phyloP scores from a whole-genome alignment of 2,113 vertebrate genomes.

The Scalopus aquaticus region DNA sequence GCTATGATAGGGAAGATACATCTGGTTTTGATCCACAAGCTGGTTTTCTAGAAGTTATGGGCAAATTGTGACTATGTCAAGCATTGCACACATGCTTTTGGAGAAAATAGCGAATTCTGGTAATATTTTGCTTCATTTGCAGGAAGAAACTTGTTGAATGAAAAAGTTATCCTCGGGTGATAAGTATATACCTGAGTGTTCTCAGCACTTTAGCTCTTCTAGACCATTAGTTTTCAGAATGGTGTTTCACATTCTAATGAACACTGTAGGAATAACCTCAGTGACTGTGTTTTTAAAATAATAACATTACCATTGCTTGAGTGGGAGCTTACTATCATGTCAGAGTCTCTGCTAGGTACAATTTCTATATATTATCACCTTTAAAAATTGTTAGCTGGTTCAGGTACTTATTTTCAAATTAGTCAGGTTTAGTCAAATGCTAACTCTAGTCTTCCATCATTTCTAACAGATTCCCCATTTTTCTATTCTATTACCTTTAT shows the following conservation, averaged over 20 bases:
- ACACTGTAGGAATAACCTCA: neutral
- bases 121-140: constrained; percentile 43
- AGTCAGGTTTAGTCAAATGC: neutral
- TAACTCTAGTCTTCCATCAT: neutral
- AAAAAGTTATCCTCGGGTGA: constrained; percentile 28
- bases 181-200: constrained; percentile 34
- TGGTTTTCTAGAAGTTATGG: neutral
- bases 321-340: neutral
- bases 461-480: neutral
- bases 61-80: neutral
- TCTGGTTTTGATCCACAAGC: neutral
- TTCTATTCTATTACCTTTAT: neutral
- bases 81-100: neutral
- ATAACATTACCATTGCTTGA: neutral
- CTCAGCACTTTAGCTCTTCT: neutral
- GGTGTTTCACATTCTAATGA: neutral
- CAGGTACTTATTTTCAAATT: neutral
- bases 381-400: neutral
- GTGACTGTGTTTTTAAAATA: constrained; percentile 29
- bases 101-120: constrained; percentile 5
- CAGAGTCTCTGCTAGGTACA: neutral
- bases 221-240: constrained; percentile 9
- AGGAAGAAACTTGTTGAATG: constrained; percentile 55
- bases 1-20: neutral
- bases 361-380: neutral